Conservation (phyloP, 2,888 invertebrate genomes). For the Heliconius sara region DNA sequence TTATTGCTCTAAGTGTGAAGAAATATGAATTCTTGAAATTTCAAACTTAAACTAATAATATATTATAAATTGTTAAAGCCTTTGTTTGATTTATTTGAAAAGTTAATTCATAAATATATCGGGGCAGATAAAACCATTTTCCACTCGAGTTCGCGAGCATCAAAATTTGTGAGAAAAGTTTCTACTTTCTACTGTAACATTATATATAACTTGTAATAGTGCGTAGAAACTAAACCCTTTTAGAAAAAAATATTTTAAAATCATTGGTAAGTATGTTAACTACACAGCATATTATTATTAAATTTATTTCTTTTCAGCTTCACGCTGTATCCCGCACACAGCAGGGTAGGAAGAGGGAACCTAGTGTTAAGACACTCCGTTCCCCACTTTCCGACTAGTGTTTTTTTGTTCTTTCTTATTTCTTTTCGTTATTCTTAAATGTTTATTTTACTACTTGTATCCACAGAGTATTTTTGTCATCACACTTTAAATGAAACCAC, state of each 20-base stretch:
- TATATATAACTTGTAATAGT: background rate
- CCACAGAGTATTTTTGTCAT: too few relatives aligned
- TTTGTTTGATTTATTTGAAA: constrained; percentile 26
- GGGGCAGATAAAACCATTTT: background rate
- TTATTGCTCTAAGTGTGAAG: background rate
- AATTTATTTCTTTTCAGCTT: too few relatives aligned
- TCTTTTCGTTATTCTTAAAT: too few relatives aligned
- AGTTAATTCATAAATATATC: constrained; percentile 9
- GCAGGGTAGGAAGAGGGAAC: too few relatives aligned
- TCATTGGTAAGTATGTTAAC: too few relatives aligned
- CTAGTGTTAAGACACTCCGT: too few relatives aligned
- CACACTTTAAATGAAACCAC: too few relatives aligned
- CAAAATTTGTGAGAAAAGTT: background rate
- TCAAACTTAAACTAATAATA: background rate
- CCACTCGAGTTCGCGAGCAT: background rate
- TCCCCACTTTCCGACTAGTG: too few relatives aligned
- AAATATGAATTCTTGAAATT: constrained; percentile 12
- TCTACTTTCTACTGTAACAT: background rate
- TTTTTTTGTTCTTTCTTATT: too few relatives aligned
- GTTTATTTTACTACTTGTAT: too few relatives aligned
- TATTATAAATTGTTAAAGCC: constrained; percentile 7
- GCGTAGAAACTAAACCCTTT: background rate
- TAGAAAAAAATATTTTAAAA: background rate
- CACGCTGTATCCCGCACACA: too few relatives aligned
- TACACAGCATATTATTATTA: too few relatives aligned